These are phyloP conservation scores for Xenopus petersii DNA, from an alignment of 2,797 vertebrate genomes.

Conservation along the genomic window DNA sequence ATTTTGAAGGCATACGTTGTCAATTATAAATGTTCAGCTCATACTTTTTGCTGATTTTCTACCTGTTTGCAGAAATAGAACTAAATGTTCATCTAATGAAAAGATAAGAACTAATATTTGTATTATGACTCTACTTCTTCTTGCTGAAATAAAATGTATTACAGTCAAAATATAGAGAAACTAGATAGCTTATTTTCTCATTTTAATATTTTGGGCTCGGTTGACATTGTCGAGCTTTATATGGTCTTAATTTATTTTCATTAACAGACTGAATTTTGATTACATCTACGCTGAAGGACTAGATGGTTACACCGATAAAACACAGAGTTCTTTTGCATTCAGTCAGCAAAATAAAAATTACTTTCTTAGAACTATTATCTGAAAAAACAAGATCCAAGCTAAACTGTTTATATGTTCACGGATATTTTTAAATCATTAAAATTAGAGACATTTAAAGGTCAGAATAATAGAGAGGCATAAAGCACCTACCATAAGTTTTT, in stretches of 20 bases:
- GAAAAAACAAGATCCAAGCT: slow-evolving; percentile 16
- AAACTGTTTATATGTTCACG: background rate
- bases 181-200: slow-evolving; percentile 11
- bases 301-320: slow-evolving; percentile 19
- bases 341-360: slow-evolving; percentile 23
- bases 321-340: slow-evolving; percentile 11
- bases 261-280: slow-evolving; percentile 33
- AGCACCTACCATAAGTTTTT: no score
- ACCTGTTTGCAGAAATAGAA: background rate
- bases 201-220: slow-evolving; percentile 8
- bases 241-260: slow-evolving; percentile 34
- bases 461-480: background rate
- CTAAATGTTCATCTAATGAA: background rate
- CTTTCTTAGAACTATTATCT: slow-evolving; percentile 10
- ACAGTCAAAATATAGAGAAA: slow-evolving; percentile 26
- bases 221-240: background rate
- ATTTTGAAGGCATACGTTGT: no score
- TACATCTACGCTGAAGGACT: slow-evolving; percentile 10
- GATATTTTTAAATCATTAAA: background rate
- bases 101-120: background rate
- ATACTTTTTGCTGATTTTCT: background rate
- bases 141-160: slow-evolving; percentile 4
- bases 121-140: slow-evolving; percentile 3
- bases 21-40: background rate
- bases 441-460: slow-evolving; percentile 15